Base-by-base conservation (phyloP, 2,888 invertebrate genomes). In the Linnaemya tessellans region DNA sequence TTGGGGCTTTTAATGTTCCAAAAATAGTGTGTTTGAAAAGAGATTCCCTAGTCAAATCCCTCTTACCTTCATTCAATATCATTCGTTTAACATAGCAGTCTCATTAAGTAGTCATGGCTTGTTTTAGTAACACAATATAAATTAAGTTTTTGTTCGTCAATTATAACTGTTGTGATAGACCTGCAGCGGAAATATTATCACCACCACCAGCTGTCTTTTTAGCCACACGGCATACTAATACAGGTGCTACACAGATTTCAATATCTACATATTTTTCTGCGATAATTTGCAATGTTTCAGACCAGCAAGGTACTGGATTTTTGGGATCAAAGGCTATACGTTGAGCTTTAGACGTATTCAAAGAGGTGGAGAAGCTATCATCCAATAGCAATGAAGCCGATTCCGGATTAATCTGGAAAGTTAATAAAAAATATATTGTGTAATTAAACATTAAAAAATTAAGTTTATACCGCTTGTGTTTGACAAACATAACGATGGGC, bases 141-240 rank as follows among this genome's bases (percentile, higher is more conserved):
- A 58, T 62, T 65, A 20, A 38, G 22, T 41, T 15, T 70, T 46
- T 25, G 35, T 74, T 22, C 15, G 0, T 15, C 20, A 68, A 58
- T 74, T 86, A 91, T 43, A 95, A 94, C 91, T 96, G 96, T 74
- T 95, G 93, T n/a, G 95, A 95, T 18, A 97, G 93, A n/a, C 97
- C 97, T 1, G 97, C 96, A n/a, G 97, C 96, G 0, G 97, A 97
- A 87, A 97, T 96, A 90, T 97, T 97, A 90, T 97, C 97, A 0
- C 97, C 97, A 11, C 97, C 97, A 0, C 97, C 97, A 0, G 96
- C 97, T 0, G 97, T 97, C 89, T 97, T 95, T 83, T 95, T 94
- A 0, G 96, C 96, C 88, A 96, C 94, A 0, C 96, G 97, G 89
- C 97, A 97, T 3, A 97, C 96, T 35, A 97, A 93, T 8, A 97